Evolutionary conservation across 2,888 invertebrate genomes (phyloP).

Genomic region (Lathronympha strigana): DNA sequence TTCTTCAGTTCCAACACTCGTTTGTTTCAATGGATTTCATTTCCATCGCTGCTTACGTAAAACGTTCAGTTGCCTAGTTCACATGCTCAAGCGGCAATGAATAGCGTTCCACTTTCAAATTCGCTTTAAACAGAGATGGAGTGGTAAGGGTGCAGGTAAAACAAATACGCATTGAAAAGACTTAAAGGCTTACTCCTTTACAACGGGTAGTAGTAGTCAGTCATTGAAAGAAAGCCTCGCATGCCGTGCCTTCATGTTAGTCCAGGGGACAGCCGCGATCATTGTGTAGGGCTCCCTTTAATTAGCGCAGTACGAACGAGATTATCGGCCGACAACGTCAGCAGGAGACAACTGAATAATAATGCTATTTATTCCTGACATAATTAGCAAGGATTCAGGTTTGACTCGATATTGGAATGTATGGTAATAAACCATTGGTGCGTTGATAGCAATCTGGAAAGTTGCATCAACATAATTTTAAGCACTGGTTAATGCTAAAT

Average conservation of each 20-base stretch:
- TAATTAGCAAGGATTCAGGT: conserved; percentile 34
- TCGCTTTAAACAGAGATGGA: conserved; percentile 7
- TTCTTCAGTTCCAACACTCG: conserved; percentile 6
- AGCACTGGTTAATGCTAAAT: conserved; percentile 3
- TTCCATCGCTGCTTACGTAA: conserved; percentile 48
- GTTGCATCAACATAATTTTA: conserved; percentile 1
- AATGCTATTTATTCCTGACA: conserved; percentile 45
- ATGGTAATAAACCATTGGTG: conserved; percentile 45
- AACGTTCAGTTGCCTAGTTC: not conserved
- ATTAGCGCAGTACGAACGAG: conserved; percentile 80
- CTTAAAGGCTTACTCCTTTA: conserved; percentile 65
- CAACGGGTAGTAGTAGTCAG: conserved; percentile 72
- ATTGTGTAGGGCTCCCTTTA: conserved; percentile 77
- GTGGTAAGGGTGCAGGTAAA: conserved; percentile 55
- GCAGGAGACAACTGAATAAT: conserved; percentile 75
- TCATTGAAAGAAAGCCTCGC: conserved; percentile 70
- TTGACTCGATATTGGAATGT: conserved; percentile 48
- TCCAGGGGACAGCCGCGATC: conserved; percentile 70
- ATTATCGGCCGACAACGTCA: conserved; percentile 73
- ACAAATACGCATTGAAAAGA: conserved; percentile 71
- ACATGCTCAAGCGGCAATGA: conserved; percentile 50
- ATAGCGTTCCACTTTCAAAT: conserved; percentile 15
- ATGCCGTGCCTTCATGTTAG: conserved; percentile 63
- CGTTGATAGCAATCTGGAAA: conserved; percentile 8
- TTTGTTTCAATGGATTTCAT: conserved; percentile 4